phyloP scores from a whole-genome alignment of 1,140 invertebrate genomes.

The Drosophila arawakana region DNA sequence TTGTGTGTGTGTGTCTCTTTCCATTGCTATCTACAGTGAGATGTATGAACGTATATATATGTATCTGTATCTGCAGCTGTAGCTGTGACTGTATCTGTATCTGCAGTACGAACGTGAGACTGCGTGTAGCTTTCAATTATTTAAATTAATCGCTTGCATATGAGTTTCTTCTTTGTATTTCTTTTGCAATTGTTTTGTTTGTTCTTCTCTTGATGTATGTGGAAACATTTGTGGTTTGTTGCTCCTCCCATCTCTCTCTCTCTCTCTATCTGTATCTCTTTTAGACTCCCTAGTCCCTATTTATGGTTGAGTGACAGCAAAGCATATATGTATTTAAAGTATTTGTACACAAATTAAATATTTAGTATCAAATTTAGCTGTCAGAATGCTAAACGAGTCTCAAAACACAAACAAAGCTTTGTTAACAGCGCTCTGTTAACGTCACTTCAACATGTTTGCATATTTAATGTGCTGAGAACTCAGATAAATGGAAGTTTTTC shows the following conservation, averaged over 20 bases:
- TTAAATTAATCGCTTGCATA: conserved; percentile 48
- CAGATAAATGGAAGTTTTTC: too few relatives aligned
- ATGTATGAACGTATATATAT: neutral
- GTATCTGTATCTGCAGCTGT: conserved; percentile 23
- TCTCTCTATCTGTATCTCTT: neutral
- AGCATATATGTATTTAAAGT: conserved; percentile 7
- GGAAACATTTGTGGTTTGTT: conserved; percentile 6
- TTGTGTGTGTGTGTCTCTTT: conserved; percentile 1
- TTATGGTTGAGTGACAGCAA: conserved; percentile 1
- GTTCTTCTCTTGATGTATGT: conserved; percentile 8
- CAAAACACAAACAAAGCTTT: neutral
- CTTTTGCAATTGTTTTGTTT: conserved; percentile 12
- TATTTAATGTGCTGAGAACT: neutral
- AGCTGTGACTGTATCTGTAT: conserved; percentile 8
- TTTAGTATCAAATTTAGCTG: conserved; percentile 16
- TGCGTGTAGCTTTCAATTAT: conserved; percentile 41
- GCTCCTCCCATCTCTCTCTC: neutral
- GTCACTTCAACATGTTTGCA: neutral
- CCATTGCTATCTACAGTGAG: neutral
- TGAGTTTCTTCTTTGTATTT: conserved; percentile 3
- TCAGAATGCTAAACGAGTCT: neutral
- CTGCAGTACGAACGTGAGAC: conserved; percentile 1
- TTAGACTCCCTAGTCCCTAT: neutral
- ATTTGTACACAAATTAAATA: conserved; percentile 17
- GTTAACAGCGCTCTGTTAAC: conserved; percentile 8